Percentiles rank a stretch among this genome's conserved stretches.
Conservation (phyloP, 2,888 invertebrate genomes). For the Stictocephala bisonia region DNA sequence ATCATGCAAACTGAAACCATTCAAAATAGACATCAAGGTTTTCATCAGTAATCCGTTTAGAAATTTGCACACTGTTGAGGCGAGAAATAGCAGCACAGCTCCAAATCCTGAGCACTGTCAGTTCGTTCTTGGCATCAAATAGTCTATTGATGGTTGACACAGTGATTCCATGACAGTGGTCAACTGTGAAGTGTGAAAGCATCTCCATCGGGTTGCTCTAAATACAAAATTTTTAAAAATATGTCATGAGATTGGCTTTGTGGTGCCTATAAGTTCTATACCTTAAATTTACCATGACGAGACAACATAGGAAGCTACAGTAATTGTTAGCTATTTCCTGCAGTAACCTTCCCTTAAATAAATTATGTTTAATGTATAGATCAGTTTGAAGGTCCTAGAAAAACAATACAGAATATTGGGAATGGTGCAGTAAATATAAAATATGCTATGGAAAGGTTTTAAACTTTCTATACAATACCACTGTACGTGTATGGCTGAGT, state of each 20-base stretch:
- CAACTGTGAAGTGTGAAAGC: constrained; percentile 61
- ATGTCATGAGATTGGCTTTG: too few species aligned
- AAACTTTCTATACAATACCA: not conserved
- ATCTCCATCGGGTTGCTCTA: constrained; percentile 61
- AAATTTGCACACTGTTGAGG: constrained; percentile 53
- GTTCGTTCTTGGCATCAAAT: constrained; percentile 59
- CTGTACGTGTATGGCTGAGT: too few species aligned
- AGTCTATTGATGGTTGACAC: constrained; percentile 57
- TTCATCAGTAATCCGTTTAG: constrained; percentile 56
- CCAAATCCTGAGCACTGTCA: constrained; percentile 61
- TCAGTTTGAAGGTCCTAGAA: too few species aligned
- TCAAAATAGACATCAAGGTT: constrained; percentile 62
- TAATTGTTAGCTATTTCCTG: too few species aligned
- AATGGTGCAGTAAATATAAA: not conserved
- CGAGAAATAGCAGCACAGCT: constrained; percentile 60
- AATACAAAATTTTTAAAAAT: constrained; percentile 38
- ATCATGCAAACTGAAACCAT: constrained; percentile 62
- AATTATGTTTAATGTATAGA: too few species aligned
- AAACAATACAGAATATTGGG: too few species aligned
- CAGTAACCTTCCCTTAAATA: too few species aligned
- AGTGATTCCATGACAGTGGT: constrained; percentile 60
- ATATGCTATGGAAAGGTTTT: not conserved
- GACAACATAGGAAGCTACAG: too few species aligned
- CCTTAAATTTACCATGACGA: too few species aligned
- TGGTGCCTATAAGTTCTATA: too few species aligned